phyloP scores from a whole-genome alignment of 2,113 vertebrate species.

The Carassius auratus region DNA sequence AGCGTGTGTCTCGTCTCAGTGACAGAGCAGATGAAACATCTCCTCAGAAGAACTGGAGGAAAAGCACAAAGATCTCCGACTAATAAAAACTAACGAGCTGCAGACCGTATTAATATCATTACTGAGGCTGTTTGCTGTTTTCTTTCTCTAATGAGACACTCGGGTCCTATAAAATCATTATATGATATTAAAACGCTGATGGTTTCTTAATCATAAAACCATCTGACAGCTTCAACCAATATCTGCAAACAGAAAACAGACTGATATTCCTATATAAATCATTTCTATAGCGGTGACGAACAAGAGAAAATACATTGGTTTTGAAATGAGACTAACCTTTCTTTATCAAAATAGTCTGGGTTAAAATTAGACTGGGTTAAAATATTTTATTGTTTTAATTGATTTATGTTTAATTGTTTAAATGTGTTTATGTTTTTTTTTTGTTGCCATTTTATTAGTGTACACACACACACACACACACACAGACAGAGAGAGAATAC shows the following conservation, averaged over 20 bases:
- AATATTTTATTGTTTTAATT: too few relatives aligned
- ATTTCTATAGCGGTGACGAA: not conserved
- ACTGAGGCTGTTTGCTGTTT: not conserved
- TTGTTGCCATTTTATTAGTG: too few relatives aligned
- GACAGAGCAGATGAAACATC: constrained; percentile 32
- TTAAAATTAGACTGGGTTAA: too few relatives aligned
- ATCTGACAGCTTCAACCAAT: not conserved
- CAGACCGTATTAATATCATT: not conserved
- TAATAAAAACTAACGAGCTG: constrained; percentile 19
- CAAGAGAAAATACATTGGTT: not conserved
- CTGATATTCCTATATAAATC: not conserved
- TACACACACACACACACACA: too few relatives aligned
- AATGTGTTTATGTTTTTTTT: too few relatives aligned
- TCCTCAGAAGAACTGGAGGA: constrained; percentile 14
- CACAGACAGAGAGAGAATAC: too few relatives aligned
- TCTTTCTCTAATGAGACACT: not conserved
- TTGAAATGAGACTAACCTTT: not conserved
- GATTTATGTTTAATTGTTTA: too few relatives aligned
- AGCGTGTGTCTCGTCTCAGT: constrained; percentile 4
- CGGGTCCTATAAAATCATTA: not conserved
- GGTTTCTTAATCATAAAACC: not conserved
- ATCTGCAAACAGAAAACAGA: not conserved
- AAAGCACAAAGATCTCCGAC: not conserved
- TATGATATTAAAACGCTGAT: not conserved
- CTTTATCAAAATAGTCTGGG: not conserved